phyloP scores from a whole-genome alignment of 2,797 vertebrate species.

The Poliocrania exsul region DNA sequence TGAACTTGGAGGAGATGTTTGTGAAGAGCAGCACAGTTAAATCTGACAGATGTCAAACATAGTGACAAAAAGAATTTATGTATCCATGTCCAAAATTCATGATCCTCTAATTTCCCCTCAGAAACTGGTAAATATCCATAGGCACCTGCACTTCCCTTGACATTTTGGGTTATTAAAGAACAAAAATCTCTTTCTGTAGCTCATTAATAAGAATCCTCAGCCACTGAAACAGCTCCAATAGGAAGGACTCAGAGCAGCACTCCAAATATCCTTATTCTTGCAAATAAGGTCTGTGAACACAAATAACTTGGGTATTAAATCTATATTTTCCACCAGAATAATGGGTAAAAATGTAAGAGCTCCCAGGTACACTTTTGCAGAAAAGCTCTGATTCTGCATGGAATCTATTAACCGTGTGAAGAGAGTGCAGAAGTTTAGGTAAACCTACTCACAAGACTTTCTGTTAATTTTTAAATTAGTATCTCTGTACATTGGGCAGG shows the following conservation, averaged over 20 bases:
- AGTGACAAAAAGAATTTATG: not conserved
- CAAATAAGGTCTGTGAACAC: not conserved
- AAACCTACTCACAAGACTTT: not conserved
- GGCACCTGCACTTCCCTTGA: not conserved
- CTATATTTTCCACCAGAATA: not conserved
- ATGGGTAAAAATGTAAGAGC: not conserved
- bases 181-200: not conserved
- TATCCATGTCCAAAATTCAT: not conserved
- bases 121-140: not conserved
- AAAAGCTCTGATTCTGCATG: not conserved
- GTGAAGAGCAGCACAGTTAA: not conserved
- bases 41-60: not conserved
- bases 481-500: not conserved
- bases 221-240: not conserved
- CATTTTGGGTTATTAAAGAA: not conserved
- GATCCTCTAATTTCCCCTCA: not conserved
- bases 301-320: not conserved
- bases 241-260: not conserved
- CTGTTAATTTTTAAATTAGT: not conserved
- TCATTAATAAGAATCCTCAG: not conserved
- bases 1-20: not conserved
- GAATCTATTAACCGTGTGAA: not conserved
- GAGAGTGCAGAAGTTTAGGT: not conserved
- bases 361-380: not conserved
- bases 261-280: not conserved